Conservation (phyloP, 1,140 invertebrate genomes). For the Gryllus bimaculatus region DNA sequence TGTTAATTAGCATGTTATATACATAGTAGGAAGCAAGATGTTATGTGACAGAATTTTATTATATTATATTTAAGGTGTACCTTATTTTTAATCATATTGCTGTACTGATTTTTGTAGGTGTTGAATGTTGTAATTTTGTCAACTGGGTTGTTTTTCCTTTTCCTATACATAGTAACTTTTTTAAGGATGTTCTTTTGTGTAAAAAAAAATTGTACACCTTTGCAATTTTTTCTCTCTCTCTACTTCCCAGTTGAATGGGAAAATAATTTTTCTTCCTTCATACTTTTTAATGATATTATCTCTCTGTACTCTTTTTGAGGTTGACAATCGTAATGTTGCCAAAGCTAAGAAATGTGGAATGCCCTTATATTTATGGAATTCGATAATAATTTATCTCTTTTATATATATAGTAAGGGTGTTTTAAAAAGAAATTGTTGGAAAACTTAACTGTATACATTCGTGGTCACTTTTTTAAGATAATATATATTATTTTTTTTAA, state of each 20-base stretch:
- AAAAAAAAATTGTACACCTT: slow-evolving; percentile 1
- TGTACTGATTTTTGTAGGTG: slow-evolving; percentile 22
- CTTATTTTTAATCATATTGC: slow-evolving; percentile 19
- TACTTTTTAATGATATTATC: slow-evolving; percentile 18
- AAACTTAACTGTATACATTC: slow-evolving; percentile 21
- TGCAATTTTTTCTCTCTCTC: background rate
- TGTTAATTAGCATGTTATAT: slow-evolving; percentile 19
- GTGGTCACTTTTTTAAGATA: slow-evolving; percentile 17
- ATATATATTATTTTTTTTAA: slow-evolving; percentile 18
- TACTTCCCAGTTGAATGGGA: slow-evolving; percentile 2
- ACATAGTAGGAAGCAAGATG: slow-evolving; percentile 14
- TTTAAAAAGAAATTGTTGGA: slow-evolving; percentile 21
- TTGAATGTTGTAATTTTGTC: slow-evolving; percentile 20
- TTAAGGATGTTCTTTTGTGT: background rate
- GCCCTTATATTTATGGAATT: slow-evolving; percentile 17
- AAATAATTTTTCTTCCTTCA: slow-evolving; percentile 17
- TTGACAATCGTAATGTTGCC: slow-evolving; percentile 22
- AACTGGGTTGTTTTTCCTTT: slow-evolving; percentile 12
- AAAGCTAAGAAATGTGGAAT: slow-evolving; percentile 18
- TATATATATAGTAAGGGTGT: slow-evolving; percentile 20
- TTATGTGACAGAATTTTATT: slow-evolving; percentile 20
- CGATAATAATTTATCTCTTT: slow-evolving; percentile 17
- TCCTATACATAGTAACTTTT: background rate
- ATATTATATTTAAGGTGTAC: slow-evolving; percentile 20
- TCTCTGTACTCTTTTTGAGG: slow-evolving; percentile 20